These are phyloP conservation scores for Ectobius pallidus DNA, from an alignment of 2,888 invertebrate genomes.

Conservation along the genomic window DNA sequence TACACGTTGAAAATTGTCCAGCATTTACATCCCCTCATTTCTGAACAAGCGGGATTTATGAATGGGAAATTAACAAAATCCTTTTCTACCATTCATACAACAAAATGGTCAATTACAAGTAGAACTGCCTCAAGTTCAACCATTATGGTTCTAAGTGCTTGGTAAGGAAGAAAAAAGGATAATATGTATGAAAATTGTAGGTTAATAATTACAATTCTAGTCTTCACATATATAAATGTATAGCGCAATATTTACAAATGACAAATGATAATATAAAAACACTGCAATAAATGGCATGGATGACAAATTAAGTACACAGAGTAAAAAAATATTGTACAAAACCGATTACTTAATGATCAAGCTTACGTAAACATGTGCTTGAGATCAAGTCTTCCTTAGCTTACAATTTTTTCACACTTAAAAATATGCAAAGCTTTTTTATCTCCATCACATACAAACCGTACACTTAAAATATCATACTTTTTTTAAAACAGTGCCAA, in stretches of 20 bases:
- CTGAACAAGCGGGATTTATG: no score
- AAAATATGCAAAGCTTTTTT: conserved; percentile 5
- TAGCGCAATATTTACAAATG: conserved; percentile 17
- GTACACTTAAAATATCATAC: neutral
- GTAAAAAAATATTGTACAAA: conserved; percentile 36
- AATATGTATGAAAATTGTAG: no score
- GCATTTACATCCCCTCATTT: no score
- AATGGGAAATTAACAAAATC: no score
- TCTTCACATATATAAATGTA: conserved; percentile 15
- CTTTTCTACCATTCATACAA: no score
- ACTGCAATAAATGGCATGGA: conserved; percentile 17
- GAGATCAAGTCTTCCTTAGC: conserved; percentile 28
- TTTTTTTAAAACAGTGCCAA: conserved; percentile 22
- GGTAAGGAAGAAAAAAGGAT: no score
- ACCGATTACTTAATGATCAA: conserved; percentile 18
- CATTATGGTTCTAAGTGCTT: no score
- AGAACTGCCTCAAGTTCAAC: no score
- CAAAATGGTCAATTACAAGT: no score
- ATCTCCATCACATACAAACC: conserved; percentile 9
- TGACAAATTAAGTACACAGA: conserved; percentile 24
- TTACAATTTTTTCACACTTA: conserved; percentile 3
- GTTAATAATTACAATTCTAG: no score
- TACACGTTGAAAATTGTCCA: no score
- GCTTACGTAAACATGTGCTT: conserved; percentile 32
- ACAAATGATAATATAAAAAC: conserved; percentile 19